Evolutionary conservation across 2,888 invertebrate species (phyloP).

Genomic region (Toxonevra muliebris): DNA sequence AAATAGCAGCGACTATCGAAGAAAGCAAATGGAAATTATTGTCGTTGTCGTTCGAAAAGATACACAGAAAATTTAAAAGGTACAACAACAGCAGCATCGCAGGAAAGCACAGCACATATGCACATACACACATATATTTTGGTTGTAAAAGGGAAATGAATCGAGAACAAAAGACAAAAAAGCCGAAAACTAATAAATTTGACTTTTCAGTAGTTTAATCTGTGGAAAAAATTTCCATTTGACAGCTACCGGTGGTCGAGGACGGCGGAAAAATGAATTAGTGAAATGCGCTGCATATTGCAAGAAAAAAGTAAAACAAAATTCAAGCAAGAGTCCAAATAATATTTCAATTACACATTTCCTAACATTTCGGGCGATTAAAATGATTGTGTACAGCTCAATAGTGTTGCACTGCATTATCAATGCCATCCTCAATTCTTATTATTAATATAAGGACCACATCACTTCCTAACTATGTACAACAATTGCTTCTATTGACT

Average conservation of each 20-base stretch:
- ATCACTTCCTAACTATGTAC: too few species aligned
- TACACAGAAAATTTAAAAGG: conserved; percentile 28
- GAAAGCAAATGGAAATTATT: too few species aligned
- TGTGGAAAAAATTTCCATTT: conserved; percentile 49
- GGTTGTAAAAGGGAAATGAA: background rate
- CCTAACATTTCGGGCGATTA: too few species aligned
- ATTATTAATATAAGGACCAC: background rate
- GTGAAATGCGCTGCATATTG: background rate
- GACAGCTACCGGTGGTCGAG: conserved; percentile 43
- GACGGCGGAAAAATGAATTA: conserved; percentile 7
- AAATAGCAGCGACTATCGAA: background rate
- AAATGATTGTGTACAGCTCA: too few species aligned
- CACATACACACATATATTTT: conserved; percentile 20
- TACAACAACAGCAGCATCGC: conserved; percentile 8
- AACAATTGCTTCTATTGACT: background rate
- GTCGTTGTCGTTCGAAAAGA: conserved; percentile 41
- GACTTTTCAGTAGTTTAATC: conserved; percentile 48
- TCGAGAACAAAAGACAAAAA: conserved; percentile 31
- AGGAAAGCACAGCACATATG: too few species aligned
- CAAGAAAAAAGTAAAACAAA: background rate
- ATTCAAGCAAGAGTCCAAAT: too few species aligned
- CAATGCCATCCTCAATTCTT: too few species aligned
- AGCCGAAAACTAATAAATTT: conserved; percentile 45
- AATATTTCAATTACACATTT: too few species aligned
- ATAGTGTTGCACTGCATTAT: too few species aligned